Base-by-base conservation (phyloP, 2,797 vertebrate genomes). In the Lacerta bilineata region DNA sequence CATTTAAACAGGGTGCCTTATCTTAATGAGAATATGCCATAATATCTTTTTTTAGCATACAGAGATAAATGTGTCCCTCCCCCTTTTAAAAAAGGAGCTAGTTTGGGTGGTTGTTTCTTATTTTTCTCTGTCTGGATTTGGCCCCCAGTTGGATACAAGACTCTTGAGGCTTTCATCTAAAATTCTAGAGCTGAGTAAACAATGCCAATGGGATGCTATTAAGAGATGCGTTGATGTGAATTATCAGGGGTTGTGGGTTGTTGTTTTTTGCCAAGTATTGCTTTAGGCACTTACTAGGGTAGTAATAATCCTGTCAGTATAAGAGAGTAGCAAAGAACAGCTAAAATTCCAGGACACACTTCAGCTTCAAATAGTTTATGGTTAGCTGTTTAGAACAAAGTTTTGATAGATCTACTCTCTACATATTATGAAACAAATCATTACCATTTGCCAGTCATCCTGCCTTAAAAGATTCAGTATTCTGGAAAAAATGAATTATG, bases 121-220 rank as follows among this genome's bases (percentile, higher is more conserved):
- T 83, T 93, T 91, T 10, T 71, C 41, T 93, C 91, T 84, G 41
- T 81, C 86, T 92, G 80, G 41, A 18, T 83, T 93, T 91, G 88
- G 41, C 66, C 87, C 8, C 13, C 7, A 89, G 77, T 82, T 92
- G 50, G 33, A 93, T 39, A 55, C 43, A 92, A 91, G 61, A 84
- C 66, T 86, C 84, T 89, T 90, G 15, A 90, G 72, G 79, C 89
- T 96, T 95, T 84, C 17, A 74, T 86, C 71, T 90, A 78, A 90
- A 77, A 66, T 89, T 95, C 84, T 93, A 92, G 91, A 95, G 92
- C 77, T 74, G 79, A 95, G 84, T 89, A 87, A 95, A 94, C 94
- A 93, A 81, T 88, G 80, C 68, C 39, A 81, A 6, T 80, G 82
- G 68, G 78, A 88, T 85, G 10, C 82, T 87, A 43, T 88, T 89